phyloP scores from a whole-genome alignment of 2,797 vertebrate species.

The Gallinago nigripennis region DNA sequence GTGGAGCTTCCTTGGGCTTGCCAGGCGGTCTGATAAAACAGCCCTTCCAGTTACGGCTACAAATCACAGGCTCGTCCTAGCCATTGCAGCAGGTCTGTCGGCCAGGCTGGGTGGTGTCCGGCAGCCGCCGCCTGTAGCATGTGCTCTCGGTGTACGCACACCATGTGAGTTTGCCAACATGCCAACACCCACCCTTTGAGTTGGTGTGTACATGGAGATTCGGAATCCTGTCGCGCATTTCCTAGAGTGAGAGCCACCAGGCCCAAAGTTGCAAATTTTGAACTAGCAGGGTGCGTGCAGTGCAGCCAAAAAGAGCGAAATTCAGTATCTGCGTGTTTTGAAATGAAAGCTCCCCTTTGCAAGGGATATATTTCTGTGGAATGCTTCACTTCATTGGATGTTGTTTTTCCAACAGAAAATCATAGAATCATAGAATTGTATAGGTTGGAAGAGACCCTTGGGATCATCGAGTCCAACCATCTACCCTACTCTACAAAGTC shows the following conservation, averaged over 20 bases:
- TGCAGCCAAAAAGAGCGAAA: neutral
- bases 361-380: neutral
- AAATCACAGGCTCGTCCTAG: neutral
- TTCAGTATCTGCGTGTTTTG: neutral
- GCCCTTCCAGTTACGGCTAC: neutral
- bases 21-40: neutral
- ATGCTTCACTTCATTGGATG: neutral
- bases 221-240: fast-evolving
- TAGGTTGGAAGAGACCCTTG: too few species aligned
- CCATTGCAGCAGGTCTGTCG: neutral
- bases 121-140: neutral
- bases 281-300: neutral
- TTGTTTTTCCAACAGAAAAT: neutral
- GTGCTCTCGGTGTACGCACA: fast-evolving
- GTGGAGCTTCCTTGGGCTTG: neutral
- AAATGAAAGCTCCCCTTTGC: neutral
- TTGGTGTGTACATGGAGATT: fast-evolving
- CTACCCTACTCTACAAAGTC: too few species aligned
- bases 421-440: too few species aligned
- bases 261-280: neutral
- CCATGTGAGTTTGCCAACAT: too few species aligned
- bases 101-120: neutral
- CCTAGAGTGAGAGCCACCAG: neutral
- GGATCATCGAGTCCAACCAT: too few species aligned
- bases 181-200: too few species aligned